Conservation (phyloP, 2,797 vertebrate species). For the Tauraco hartlaubi region DNA sequence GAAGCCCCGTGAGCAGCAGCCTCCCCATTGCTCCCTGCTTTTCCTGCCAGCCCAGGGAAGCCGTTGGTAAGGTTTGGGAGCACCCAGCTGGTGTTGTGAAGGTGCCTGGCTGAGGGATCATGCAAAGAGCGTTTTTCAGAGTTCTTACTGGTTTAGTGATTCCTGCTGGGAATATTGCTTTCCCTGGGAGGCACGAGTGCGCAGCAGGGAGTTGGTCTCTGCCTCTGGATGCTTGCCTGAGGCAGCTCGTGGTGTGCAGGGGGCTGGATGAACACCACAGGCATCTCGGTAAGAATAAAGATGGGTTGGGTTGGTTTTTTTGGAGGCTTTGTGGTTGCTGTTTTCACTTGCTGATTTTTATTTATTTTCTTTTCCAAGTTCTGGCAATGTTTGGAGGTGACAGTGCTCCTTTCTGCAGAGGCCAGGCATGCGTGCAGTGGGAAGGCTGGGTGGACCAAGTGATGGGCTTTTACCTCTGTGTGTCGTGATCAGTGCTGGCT, state of each 20-base stretch:
- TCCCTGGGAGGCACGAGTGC: not conserved
- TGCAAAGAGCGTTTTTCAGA: not conserved
- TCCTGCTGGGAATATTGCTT: not conserved
- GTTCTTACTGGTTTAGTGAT: not conserved
- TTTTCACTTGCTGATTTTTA: not conserved
- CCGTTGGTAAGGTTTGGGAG: not conserved
- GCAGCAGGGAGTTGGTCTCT: not conserved
- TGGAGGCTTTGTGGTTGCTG: not conserved
- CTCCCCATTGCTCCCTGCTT: not conserved
- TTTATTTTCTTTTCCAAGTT: not conserved
- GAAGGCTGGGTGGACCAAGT: not conserved
- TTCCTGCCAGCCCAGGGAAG: not conserved
- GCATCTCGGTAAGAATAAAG: not conserved
- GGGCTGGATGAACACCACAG: not conserved
- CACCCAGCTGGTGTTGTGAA: not conserved
- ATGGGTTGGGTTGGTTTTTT: not conserved
- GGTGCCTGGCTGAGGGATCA: not conserved
- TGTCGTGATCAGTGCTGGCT: not conserved
- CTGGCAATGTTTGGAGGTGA: not conserved
- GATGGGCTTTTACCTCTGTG: not conserved
- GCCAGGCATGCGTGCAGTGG: rapidly evolving
- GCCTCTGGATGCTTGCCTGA: not conserved
- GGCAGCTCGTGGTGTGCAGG: not conserved
- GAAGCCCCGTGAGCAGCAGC: not conserved
- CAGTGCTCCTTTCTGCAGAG: not conserved